Conservation (phyloP, 2,113 vertebrate species). For the Tonatia bakeri region DNA sequence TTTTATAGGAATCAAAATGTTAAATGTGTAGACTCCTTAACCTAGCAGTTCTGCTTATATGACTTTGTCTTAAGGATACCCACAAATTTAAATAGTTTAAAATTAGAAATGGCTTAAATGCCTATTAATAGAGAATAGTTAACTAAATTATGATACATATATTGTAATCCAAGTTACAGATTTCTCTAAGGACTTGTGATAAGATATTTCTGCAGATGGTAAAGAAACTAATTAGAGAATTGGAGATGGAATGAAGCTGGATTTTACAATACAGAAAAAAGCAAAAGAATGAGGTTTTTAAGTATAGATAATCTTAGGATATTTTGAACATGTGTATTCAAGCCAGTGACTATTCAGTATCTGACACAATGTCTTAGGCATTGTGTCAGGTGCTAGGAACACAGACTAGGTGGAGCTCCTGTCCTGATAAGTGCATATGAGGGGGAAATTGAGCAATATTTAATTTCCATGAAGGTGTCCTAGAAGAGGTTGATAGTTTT, state of each 20-base stretch:
- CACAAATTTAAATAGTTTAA: background rate
- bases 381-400: background rate
- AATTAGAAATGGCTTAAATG: background rate
- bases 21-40: background rate
- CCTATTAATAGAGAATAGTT: background rate
- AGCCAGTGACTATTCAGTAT: background rate
- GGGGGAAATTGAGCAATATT: background rate
- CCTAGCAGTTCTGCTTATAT: background rate
- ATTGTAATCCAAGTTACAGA: background rate
- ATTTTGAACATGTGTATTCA: background rate
- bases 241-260: background rate
- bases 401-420: background rate
- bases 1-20: background rate
- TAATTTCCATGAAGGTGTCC: background rate
- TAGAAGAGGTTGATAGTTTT: background rate
- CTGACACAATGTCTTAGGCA: background rate
- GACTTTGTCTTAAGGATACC: background rate
- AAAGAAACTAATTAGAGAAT: background rate
- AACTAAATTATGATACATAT: background rate
- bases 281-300: background rate
- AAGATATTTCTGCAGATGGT: background rate
- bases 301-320: background rate
- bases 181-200: constrained; percentile 12
- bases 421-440: background rate
- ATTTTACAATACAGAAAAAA: background rate